Percentiles rank a stretch among this genome's conserved stretches.
Conservation (phyloP, 2,888 invertebrate genomes). For the Athalia rosae region DNA sequence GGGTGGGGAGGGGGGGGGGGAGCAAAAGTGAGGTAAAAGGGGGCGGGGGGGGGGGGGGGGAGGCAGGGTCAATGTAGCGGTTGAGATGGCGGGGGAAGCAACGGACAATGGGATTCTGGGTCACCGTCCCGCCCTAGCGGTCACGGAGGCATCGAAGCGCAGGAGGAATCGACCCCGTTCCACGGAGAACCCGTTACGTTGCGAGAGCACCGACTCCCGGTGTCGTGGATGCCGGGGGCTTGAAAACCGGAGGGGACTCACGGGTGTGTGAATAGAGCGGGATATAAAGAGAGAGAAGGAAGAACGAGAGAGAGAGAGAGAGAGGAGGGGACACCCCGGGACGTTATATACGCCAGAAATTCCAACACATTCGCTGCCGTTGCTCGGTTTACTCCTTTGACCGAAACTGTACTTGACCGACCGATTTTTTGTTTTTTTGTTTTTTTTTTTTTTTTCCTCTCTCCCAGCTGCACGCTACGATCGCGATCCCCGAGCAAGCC, state of each 20-base stretch:
- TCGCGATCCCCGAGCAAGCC: too few relatives aligned
- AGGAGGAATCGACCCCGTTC: constrained; percentile 68
- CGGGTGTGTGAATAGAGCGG: neutral
- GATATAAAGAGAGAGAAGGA: neutral
- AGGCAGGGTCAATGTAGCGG: constrained; percentile 42
- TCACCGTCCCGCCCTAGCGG: constrained; percentile 69
- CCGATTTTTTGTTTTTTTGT: neutral
- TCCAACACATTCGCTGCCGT: too few relatives aligned
- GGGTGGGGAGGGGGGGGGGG: neutral
- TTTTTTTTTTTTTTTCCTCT: too few relatives aligned
- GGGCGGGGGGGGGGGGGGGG: constrained; percentile 8
- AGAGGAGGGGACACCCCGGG: neutral
- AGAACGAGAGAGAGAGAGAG: neutral
- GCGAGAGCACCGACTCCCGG: constrained; percentile 41
- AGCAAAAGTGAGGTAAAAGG: neutral
- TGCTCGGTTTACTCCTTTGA: too few relatives aligned
- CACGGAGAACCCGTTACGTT: constrained; percentile 65
- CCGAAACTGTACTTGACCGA: neutral
- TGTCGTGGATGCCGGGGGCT: neutral
- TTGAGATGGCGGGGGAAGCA: constrained; percentile 57
- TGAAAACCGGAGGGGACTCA: neutral
- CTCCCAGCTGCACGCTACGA: too few relatives aligned
- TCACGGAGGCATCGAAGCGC: constrained; percentile 63
- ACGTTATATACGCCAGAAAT: neutral
- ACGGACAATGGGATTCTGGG: constrained; percentile 68